These are phyloP conservation scores for Brachyalestes nurse DNA, from an alignment of 2,797 vertebrate species.

Conservation along the genomic window DNA sequence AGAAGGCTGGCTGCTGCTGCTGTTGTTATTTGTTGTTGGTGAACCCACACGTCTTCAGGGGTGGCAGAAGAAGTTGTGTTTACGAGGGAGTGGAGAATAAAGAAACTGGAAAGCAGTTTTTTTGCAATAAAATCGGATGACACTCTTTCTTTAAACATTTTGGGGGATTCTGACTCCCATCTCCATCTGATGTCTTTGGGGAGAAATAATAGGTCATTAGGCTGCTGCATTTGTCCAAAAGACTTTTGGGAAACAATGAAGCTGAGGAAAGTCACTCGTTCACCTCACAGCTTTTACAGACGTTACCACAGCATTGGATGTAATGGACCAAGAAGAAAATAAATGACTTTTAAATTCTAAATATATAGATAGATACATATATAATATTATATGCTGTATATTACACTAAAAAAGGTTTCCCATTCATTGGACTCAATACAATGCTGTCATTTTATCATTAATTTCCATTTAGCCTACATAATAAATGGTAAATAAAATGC, in stretches of 20 bases:
- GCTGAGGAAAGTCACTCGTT: too few relatives aligned
- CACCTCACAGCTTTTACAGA: neutral
- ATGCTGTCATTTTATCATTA: too few relatives aligned
- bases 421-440: too few relatives aligned
- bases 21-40: too few relatives aligned
- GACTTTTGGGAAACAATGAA: too few relatives aligned
- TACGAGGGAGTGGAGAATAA: neutral
- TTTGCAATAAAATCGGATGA: neutral
- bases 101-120: neutral
- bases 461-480: too few relatives aligned
- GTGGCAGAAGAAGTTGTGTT: neutral
- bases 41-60: too few relatives aligned
- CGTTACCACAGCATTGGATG: neutral
- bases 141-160: neutral
- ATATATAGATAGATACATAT: too few relatives aligned
- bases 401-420: too few relatives aligned
- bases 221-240: constrained; percentile 1
- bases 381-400: too few relatives aligned
- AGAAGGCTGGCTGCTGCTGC: too few relatives aligned
- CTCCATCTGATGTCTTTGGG: constrained; percentile 18
- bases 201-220: constrained; percentile 18
- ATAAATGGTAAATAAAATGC: constrained; percentile 4
- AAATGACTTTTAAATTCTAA: too few relatives aligned
- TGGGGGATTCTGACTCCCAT: constrained; percentile 1
- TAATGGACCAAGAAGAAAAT: neutral